Conservation (phyloP, 2,888 invertebrate species). For the Clanis bilineata region DNA sequence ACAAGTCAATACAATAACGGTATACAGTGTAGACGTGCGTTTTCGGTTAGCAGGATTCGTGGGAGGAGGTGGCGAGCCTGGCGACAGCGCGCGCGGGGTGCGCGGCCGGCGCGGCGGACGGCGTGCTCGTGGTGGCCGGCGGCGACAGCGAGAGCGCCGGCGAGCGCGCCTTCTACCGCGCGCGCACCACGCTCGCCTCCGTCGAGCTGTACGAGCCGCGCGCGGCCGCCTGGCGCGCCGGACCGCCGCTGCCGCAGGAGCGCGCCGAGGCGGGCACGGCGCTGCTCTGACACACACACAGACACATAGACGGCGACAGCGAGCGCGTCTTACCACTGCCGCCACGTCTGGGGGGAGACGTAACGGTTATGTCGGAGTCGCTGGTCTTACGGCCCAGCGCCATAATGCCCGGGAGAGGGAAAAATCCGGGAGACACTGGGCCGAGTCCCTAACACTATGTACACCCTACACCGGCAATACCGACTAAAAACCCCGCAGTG, state of each 20-base stretch:
- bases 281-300: conserved; percentile 82
- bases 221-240: conserved; percentile 88
- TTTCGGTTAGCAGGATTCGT: conserved; percentile 87
- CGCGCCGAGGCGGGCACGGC: conserved; percentile 94
- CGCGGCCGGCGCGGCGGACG: conserved; percentile 92
- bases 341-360: no score
- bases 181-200: conserved; percentile 90
- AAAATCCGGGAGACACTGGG: no score
- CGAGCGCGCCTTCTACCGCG: conserved; percentile 88
- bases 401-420: no score
- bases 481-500: no score
- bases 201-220: conserved; percentile 93
- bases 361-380: no score
- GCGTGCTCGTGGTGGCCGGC: conserved; percentile 91
- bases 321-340: no score
- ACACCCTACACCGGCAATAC: no score
- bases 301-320: no score
- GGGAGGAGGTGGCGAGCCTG: conserved; percentile 90
- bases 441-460: no score
- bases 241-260: conserved; percentile 90
- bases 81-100: conserved; percentile 90
- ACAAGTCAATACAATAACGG: no score
- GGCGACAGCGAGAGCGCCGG: conserved; percentile 92
- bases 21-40: neutral
- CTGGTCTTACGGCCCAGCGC: no score